These are phyloP conservation scores for Pentalonia nigronervosa DNA, from an alignment of 1,140 invertebrate species.

Conservation along the genomic window DNA sequence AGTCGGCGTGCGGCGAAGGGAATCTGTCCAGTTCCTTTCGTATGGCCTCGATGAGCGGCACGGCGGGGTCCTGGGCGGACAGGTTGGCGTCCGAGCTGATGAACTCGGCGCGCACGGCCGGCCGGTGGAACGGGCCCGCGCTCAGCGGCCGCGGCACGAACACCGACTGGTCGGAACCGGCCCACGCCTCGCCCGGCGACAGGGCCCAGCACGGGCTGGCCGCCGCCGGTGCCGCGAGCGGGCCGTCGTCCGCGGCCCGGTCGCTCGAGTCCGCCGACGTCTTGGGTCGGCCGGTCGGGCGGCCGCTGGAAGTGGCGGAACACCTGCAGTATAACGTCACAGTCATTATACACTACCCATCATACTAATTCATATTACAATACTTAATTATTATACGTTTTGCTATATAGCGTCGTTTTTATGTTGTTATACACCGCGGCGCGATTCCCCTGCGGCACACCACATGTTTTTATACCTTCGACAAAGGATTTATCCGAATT, in stretches of 20 bases:
- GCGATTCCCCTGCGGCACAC: no score
- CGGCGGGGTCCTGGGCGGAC: slow-evolving; percentile 68
- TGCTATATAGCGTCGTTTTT: no score
- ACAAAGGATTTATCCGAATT: background rate
- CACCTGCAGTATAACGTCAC: background rate
- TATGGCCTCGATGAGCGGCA: slow-evolving; percentile 72
- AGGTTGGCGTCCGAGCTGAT: slow-evolving; percentile 67
- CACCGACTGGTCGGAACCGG: slow-evolving; percentile 47
- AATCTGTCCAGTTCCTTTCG: slow-evolving; percentile 70
- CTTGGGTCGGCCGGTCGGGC: background rate
- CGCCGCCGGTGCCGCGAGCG: background rate
- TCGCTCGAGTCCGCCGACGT: slow-evolving; percentile 41
- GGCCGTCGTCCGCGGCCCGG: background rate
- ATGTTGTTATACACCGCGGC: no score
- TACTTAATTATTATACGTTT: no score
- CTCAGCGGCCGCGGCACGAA: slow-evolving; percentile 66
- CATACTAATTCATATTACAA: no score
- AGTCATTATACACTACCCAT: no score
- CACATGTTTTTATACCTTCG: background rate
- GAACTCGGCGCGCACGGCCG: slow-evolving; percentile 66
- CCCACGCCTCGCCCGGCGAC: slow-evolving; percentile 48
- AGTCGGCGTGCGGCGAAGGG: slow-evolving; percentile 43
- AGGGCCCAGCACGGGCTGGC: slow-evolving; percentile 28
- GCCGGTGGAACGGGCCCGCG: slow-evolving; percentile 70
- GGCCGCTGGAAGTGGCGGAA: slow-evolving; percentile 14